These are phyloP conservation scores for Xestia c-nigrum DNA, from an alignment of 2,888 invertebrate species.

Conservation along the genomic window DNA sequence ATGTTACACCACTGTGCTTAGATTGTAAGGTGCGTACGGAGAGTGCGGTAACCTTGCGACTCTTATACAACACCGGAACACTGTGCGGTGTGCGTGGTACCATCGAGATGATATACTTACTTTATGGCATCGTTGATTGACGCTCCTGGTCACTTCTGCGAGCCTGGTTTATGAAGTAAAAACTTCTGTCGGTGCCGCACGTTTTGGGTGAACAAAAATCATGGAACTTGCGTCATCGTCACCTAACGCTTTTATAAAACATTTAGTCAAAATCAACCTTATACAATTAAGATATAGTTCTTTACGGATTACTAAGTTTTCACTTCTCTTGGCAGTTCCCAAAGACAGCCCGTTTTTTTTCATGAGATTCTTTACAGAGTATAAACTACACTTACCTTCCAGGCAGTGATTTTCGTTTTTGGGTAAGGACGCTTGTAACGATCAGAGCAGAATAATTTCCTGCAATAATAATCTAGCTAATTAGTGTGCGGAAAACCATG, in stretches of 20 bases:
- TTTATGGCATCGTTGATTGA: slow-evolving; percentile 12
- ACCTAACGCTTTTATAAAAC: no score
- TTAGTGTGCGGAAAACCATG: neutral
- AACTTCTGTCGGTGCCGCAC: no score
- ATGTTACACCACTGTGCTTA: slow-evolving; percentile 51
- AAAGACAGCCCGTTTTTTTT: neutral
- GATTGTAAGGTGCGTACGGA: slow-evolving; percentile 39
- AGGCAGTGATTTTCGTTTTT: neutral
- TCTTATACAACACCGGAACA: slow-evolving; percentile 55
- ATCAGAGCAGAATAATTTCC: neutral
- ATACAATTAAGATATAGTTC: no score
- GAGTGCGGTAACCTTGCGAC: slow-evolving; percentile 57
- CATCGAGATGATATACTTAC: slow-evolving; percentile 31
- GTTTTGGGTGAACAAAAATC: no score
- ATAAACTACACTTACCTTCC: neutral
- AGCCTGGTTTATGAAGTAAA: neutral
- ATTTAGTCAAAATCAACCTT: no score
- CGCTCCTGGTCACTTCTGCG: slow-evolving; percentile 14
- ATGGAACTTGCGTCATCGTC: no score
- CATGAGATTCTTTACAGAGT: neutral
- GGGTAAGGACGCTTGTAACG: neutral
- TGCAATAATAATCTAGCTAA: neutral
- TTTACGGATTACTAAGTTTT: no score
- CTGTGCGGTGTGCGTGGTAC: slow-evolving; percentile 10
- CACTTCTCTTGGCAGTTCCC: no score